Evolutionary conservation across 2,797 vertebrate genomes (phyloP).

Genomic region (Poeciliopsis infans): DNA sequence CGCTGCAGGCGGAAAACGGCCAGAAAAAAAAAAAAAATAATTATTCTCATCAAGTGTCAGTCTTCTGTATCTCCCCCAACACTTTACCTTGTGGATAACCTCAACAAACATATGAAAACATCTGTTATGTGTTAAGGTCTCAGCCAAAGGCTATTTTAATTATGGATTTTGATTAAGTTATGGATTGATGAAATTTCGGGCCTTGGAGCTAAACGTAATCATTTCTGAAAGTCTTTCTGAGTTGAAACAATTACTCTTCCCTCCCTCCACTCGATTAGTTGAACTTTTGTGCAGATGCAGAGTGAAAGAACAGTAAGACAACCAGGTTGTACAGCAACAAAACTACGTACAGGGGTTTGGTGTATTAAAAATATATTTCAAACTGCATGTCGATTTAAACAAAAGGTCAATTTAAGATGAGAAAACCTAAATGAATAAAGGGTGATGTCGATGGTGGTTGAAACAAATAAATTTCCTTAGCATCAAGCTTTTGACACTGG

Average conservation of each 20-base stretch:
- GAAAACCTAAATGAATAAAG: conserved; percentile 10
- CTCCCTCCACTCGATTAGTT: background rate
- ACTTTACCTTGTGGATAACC: background rate
- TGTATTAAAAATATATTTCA: background rate
- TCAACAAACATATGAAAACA: conserved; percentile 1
- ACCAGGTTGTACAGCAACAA: background rate
- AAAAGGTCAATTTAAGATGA: background rate
- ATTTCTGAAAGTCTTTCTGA: background rate
- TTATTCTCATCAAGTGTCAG: background rate
- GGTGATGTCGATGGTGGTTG: conserved; percentile 1
- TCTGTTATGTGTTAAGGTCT: background rate
- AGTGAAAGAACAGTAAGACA: background rate
- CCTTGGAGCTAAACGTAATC: background rate
- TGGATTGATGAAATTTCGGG: conserved; percentile 7
- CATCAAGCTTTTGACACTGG: background rate
- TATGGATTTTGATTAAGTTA: conserved; percentile 11
- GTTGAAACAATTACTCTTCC: background rate
- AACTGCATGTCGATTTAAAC: background rate
- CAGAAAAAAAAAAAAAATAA: background rate
- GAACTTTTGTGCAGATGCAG: background rate
- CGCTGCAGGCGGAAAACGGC: background rate
- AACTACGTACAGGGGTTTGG: background rate
- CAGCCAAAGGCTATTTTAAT: conserved; percentile 6
- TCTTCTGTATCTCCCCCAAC: background rate
- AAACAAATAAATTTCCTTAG: background rate